These are phyloP conservation scores for Chaitophorus viminalis DNA, from an alignment of 2,888 invertebrate genomes.

Conservation along the genomic window DNA sequence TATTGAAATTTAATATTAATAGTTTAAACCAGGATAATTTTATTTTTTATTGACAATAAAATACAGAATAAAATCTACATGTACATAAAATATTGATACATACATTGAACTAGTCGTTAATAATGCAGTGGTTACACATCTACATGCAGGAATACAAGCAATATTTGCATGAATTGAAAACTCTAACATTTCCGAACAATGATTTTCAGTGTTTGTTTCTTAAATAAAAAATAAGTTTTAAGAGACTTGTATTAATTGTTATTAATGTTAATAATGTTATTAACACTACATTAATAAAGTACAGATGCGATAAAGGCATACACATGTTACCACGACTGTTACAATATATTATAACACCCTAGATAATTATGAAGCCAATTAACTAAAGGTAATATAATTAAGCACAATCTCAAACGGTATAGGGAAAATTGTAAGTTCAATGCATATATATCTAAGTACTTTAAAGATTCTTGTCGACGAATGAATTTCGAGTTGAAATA, in stretches of 20 bases:
- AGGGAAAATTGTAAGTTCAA: conserved; percentile 4
- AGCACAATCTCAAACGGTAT: not conserved
- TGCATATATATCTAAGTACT: conserved; percentile 9
- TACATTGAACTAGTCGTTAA: not conserved
- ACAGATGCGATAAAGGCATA: not conserved
- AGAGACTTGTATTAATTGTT: not conserved
- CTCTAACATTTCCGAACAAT: not conserved
- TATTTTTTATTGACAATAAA: not conserved
- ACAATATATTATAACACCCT: not conserved
- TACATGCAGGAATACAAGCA: not conserved
- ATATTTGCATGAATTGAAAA: not conserved
- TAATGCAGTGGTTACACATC: not conserved
- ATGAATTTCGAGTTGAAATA: conserved; percentile 26
- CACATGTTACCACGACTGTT: not conserved
- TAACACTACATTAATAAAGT: not conserved
- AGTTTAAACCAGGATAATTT: not conserved
- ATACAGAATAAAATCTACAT: no score
- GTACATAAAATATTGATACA: not conserved
- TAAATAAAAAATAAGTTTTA: not conserved
- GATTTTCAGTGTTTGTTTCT: not conserved
- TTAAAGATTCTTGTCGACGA: not conserved
- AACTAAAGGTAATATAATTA: not conserved
- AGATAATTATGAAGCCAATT: conserved; percentile 4
- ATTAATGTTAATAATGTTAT: no score
- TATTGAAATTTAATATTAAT: not conserved